Base-by-base conservation (phyloP, 2,888 invertebrate genomes). In the Neoascia interrupta region DNA sequence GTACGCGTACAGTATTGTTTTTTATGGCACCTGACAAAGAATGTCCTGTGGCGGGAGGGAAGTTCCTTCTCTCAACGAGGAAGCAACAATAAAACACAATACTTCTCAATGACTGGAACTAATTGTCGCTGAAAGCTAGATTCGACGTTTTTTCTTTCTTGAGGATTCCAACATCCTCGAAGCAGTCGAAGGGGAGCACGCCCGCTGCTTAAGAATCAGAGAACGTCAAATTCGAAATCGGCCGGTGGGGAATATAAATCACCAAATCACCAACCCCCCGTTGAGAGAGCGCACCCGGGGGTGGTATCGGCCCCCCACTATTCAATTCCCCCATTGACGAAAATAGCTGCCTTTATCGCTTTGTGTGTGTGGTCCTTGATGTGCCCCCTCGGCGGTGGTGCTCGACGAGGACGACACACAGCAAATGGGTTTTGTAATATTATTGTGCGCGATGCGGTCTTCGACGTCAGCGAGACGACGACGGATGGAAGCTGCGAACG, bases 191-290 rank as follows among this genome's bases (percentile, higher is more conserved):
- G 18, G 8, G 19, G 45, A 23, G 13, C 36, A 18, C 16, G 23
- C 16, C 21, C n/a, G 19, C 73, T 73, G 54, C 56, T 79, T 79
- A 79, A 79, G 79, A 73, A 73, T 51, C 79, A 61, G 28, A 54
- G 43, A 68, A 66, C 73, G 73, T 73, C 39, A 36, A 73, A 73
- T 49, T 66, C 61, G 56, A 72, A 79, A 73, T 68, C 73, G 61
- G 61, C 43, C 73, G 60, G 61, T 68, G 54, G 73, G 43, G 68
- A 51, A 79, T 68, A 79, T 79, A 79, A 79, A 79, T 79, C 79
- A 79, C 66, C 51, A 73, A 73, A 73, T 66, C 73, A 56, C 73
- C 63, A 64, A 16, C 63, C 45, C 26, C 70, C 58, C 53, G 45
- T 63, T 63, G 51, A 72, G 56, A 53, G 45, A 13, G 70, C 19